Evolutionary conservation across 2,113 vertebrate genomes (phyloP), one percentile per base, ranked within the genome.

Genomic region (Mustela nigripes): DNA sequence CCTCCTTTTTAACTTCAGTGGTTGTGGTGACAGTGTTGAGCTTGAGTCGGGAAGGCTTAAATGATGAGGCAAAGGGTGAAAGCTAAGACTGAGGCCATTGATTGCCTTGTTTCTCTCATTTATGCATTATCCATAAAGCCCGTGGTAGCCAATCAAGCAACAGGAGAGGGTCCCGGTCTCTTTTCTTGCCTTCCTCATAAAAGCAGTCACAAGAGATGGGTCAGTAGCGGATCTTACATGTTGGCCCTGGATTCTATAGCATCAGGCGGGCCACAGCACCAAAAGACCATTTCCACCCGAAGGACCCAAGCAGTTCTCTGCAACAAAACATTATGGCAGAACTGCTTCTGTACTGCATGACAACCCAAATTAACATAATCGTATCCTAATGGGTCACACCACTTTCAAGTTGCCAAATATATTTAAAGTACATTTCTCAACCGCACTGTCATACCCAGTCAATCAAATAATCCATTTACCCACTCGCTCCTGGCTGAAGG

Each of bases 401-500:
- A 65, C 83, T 84, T 95, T 83, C 33, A 83, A 19, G 83, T 87
- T 87, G 45, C 92, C 79, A 87, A 45, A 63, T 73, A 45, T 74
- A 12, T 63, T 91, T 83, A 42, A 33, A 95, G 45, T 86, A 39
- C n/a, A 42, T 87, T 93, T 97, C 67, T 96, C 63, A 67, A 76
- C 12, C 76, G 62, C 26, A 48, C n/a, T 79, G 50, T 74, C 82
- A 91, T 73, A 39, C 50, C 33, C 6, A 53, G 60, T 93, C 89
- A 80, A 39, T 95, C 90, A 86, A 60, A 28, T 82, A 92, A 97
- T 73, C 83, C 71, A 56, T 53, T 96, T 71, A 94, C 50, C 28
- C 14, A 18, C 36, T 80, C 15, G 6, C 45, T 94, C 45, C 50
- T 95, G 94, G 69, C 62, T 87, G 80, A 63, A 71, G 83, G 79